These are phyloP conservation scores for Monochamus alternatus DNA, from an alignment of 2,888 invertebrate species.

Conservation along the genomic window DNA sequence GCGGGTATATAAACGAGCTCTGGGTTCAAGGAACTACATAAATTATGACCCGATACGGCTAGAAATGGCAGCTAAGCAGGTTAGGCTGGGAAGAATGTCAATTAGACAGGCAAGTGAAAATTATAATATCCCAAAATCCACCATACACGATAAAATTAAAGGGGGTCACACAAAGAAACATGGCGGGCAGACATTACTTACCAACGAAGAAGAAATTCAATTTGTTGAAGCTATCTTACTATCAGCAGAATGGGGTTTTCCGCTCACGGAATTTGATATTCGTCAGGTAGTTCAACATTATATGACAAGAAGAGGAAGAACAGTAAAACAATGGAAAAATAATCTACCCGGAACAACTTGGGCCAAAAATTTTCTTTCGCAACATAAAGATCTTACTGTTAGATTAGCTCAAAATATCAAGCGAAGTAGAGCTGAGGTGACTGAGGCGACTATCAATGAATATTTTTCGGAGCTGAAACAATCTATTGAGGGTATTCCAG, in stretches of 20 bases:
- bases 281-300: neutral
- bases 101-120: too few species aligned
- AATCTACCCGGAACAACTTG: neutral
- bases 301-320: neutral
- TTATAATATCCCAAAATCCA: too few species aligned
- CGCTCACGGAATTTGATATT: neutral
- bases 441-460: conserved; percentile 24
- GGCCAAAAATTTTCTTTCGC: neutral
- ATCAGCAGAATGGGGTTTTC: neutral
- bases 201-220: too few species aligned
- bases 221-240: too few species aligned
- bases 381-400: conserved; percentile 9
- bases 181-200: too few species aligned
- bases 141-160: too few species aligned
- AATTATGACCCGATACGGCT: too few species aligned
- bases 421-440: conserved; percentile 33
- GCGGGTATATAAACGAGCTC: too few species aligned
- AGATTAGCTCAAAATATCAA: conserved; percentile 31
- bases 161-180: too few species aligned
- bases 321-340: neutral
- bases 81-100: too few species aligned
- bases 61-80: too few species aligned
- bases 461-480: conserved; percentile 33
- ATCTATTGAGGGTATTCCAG: conserved; percentile 32
- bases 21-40: too few species aligned